Percentiles rank a stretch among this genome's conserved stretches.
Evolutionary conservation across 2,797 vertebrate species (phyloP).

Genomic region (Labeo calbasu): DNA sequence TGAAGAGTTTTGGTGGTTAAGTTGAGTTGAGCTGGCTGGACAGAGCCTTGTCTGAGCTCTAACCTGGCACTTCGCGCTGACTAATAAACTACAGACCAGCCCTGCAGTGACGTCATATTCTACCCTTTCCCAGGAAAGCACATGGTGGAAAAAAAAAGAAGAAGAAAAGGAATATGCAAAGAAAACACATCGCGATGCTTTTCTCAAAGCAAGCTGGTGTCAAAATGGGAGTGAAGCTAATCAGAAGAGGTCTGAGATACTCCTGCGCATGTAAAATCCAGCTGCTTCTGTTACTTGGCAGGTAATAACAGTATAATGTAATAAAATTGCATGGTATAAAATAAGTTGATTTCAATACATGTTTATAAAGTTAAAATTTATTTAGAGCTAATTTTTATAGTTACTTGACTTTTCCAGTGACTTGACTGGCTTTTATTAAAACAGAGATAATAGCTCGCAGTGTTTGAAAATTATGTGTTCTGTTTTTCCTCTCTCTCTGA

Average conservation of each 20-base stretch:
- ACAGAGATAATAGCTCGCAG: not conserved
- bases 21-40: constrained; percentile 66
- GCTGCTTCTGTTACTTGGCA: constrained; percentile 4
- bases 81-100: constrained; percentile 80
- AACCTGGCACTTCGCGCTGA: constrained; percentile 69
- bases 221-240: not conserved
- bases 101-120: constrained; percentile 76
- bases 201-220: constrained; percentile 40
- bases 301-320: not conserved
- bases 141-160: constrained; percentile 45
- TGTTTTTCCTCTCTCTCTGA: constrained; percentile 7
- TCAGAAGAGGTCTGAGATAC: not conserved
- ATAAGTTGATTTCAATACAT: not conserved
- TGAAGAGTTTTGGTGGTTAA: constrained; percentile 48
- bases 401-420: not conserved
- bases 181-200: constrained; percentile 59
- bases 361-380: not conserved
- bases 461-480: constrained; percentile 1
- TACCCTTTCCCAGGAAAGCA: constrained; percentile 57
- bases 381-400: not conserved
- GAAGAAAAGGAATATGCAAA: constrained; percentile 52
- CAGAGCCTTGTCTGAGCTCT: constrained; percentile 71
- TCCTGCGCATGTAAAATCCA: not conserved
- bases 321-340: not conserved
- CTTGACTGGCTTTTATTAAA: not conserved